Conservation (phyloP, 2,797 vertebrate species). For the Eulemur coronatus region DNA sequence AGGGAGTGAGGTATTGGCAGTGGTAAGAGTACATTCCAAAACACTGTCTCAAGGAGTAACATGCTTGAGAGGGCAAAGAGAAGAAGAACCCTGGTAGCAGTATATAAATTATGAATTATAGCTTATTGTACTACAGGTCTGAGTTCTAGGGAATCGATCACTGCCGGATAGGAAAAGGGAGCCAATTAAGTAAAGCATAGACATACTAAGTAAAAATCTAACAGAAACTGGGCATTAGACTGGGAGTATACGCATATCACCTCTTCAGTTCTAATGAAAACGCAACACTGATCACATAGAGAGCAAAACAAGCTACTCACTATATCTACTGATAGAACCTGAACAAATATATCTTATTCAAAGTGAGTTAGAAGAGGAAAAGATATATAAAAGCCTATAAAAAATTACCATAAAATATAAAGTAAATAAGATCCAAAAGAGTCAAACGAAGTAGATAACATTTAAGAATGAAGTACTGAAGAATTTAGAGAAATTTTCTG, state of each 20-base stretch:
- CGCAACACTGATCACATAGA: neutral
- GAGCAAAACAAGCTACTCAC: neutral
- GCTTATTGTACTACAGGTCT: neutral
- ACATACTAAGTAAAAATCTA: neutral
- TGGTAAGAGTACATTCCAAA: neutral
- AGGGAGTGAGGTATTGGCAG: neutral
- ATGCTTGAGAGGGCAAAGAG: neutral
- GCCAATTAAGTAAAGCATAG: neutral
- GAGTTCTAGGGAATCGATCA: neutral
- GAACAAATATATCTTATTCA: neutral
- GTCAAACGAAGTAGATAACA: neutral
- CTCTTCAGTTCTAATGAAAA: neutral
- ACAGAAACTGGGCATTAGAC: neutral
- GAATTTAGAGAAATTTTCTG: neutral
- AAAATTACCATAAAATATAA: neutral
- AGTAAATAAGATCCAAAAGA: neutral
- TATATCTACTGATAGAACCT: neutral
- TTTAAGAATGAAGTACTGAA: neutral
- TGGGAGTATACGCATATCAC: neutral
- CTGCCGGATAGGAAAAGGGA: neutral
- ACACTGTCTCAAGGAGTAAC: neutral
- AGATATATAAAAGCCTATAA: neutral
- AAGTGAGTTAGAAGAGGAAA: neutral
- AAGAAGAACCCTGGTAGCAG: neutral
- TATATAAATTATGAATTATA: neutral